These are phyloP conservation scores for Ceyx erithaca DNA, from an alignment of 2,797 vertebrate genomes.

Conservation along the genomic window DNA sequence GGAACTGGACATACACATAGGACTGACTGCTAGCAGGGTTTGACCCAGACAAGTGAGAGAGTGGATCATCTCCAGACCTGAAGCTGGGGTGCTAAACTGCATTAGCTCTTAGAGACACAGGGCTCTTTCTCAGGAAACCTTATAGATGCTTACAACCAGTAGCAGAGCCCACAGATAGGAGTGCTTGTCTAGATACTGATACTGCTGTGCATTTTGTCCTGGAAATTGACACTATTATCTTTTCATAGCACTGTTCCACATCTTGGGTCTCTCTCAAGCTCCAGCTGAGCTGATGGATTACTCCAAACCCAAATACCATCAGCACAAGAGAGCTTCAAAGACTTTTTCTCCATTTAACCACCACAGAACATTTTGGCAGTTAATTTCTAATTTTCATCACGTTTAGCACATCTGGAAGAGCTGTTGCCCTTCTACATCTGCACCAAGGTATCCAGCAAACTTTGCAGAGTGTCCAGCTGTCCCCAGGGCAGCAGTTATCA, in stretches of 20 bases:
- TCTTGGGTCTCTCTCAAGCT: not conserved
- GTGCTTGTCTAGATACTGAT: not conserved
- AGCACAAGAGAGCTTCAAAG: not conserved
- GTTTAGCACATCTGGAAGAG: not conserved
- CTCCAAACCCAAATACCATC: not conserved
- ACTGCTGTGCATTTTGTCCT: not conserved
- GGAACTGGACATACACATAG: rapidly evolving
- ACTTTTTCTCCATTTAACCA: not conserved
- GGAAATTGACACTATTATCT: not conserved
- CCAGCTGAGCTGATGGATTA: not conserved
- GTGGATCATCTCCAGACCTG: not conserved
- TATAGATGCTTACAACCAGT: not conserved
- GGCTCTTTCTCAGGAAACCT: not conserved
- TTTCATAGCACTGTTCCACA: not conserved
- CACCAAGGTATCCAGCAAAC: not conserved
- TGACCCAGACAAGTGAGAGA: rapidly evolving
- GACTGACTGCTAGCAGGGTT: not conserved
- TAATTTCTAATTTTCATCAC: not conserved
- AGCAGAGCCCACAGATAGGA: not conserved
- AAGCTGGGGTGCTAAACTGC: not conserved
- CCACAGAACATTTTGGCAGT: not conserved
- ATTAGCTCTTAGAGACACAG: not conserved
- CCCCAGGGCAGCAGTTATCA: not conserved
- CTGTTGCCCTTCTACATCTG: not conserved
- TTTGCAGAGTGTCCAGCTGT: not conserved